phyloP scores from a whole-genome alignment of 2,888 invertebrate genomes.

The Shargacucullia verbasci region DNA sequence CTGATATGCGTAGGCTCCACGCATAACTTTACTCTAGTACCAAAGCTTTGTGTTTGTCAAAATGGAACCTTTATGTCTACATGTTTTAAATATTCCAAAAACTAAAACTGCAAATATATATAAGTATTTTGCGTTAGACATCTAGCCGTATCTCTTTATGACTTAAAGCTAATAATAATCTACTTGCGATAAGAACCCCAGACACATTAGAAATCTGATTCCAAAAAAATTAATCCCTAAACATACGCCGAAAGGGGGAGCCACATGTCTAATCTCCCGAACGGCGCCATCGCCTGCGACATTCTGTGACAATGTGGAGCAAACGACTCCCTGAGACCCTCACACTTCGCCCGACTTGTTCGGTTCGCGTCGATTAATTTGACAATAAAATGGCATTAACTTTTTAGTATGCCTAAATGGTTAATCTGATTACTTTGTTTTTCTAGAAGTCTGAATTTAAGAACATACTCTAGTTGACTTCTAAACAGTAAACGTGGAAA shows the following conservation, averaged over 20 bases:
- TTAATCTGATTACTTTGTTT: neutral
- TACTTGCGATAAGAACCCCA: slow-evolving; percentile 34
- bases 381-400: slow-evolving; percentile 47
- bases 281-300: slow-evolving; percentile 67
- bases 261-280: slow-evolving; percentile 57
- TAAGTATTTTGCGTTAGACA: slow-evolving; percentile 4
- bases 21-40: slow-evolving; percentile 17
- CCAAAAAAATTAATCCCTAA: slow-evolving; percentile 46
- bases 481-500: too few species aligned
- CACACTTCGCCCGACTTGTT: slow-evolving; percentile 40
- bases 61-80: slow-evolving; percentile 2
- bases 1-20: slow-evolving; percentile 11
- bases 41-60: slow-evolving; percentile 10
- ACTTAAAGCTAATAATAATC: slow-evolving; percentile 37
- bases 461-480: too few species aligned
- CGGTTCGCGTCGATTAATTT: slow-evolving; percentile 54
- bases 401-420: neutral
- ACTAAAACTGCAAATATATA: neutral
- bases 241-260: slow-evolving; percentile 37
- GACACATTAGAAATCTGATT: slow-evolving; percentile 42
- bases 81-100: slow-evolving; percentile 15
- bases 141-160: slow-evolving; percentile 20
- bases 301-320: slow-evolving; percentile 71
- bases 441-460: neutral
- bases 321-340: slow-evolving; percentile 67